phyloP scores from a whole-genome alignment of 2,888 invertebrate genomes.

The Actias luna region DNA sequence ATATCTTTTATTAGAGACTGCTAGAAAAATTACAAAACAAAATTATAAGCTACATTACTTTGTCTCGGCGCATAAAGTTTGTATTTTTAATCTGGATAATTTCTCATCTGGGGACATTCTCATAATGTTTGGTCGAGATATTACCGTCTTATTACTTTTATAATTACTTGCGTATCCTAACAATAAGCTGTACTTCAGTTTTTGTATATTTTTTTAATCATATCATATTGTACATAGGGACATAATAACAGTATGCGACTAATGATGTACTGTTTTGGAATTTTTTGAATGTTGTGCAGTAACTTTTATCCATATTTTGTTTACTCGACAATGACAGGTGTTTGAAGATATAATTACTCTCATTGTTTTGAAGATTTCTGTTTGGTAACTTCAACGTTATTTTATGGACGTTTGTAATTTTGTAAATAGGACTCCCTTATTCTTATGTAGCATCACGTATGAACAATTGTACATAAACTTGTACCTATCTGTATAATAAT shows the following conservation, averaged over 20 bases:
- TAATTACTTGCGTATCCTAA: background rate
- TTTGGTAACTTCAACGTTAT: background rate
- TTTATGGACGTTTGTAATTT: background rate
- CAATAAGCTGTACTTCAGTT: background rate
- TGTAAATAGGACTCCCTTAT: background rate
- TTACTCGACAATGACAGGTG: background rate
- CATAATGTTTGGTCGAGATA: conserved; percentile 3
- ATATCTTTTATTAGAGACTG: background rate
- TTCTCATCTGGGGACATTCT: background rate
- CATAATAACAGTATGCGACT: background rate
- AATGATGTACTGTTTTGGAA: background rate
- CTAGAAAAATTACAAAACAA: background rate
- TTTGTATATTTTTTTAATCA: background rate
- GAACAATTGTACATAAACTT: background rate
- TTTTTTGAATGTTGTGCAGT: background rate
- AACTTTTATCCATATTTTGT: background rate
- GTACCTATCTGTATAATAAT: background rate
- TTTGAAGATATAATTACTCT: background rate
- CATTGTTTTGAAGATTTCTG: background rate
- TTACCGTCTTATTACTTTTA: background rate
- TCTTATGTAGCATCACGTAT: background rate
- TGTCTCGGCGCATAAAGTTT: conserved; percentile 6
- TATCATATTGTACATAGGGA: background rate
- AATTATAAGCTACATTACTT: background rate
- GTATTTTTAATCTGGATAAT: conserved; percentile 4